These are phyloP conservation scores for Pachycephala philippinensis DNA, from an alignment of 2,113 vertebrate genomes.

Conservation along the genomic window DNA sequence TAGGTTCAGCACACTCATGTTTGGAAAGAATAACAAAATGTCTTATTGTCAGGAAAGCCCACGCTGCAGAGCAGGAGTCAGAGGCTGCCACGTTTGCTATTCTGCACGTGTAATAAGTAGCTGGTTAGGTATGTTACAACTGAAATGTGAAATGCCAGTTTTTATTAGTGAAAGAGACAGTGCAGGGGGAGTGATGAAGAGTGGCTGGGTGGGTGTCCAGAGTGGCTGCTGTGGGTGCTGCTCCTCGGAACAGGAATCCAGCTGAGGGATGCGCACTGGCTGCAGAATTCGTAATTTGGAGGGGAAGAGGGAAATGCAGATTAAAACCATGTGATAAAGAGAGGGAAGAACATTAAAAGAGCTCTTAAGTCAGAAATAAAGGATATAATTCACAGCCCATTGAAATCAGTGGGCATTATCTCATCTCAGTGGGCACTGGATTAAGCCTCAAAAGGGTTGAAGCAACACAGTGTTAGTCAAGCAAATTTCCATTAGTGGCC, in stretches of 20 bases:
- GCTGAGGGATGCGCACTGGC: not conserved
- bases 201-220: not conserved
- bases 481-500: constrained; percentile 19
- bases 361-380: not conserved
- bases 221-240: not conserved
- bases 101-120: constrained; percentile 23
- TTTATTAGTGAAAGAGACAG: constrained; percentile 55
- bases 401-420: constrained; percentile 40
- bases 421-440: constrained; percentile 40
- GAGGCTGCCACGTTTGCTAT: constrained; percentile 8
- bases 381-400: constrained; percentile 8
- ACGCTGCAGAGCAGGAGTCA: constrained; percentile 3
- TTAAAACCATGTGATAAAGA: not conserved
- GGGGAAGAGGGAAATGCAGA: not conserved
- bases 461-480: not conserved
- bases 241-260: constrained; percentile 19
- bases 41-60: constrained; percentile 28
- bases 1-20: constrained; percentile 61
- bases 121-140: constrained; percentile 33
- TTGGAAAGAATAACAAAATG: constrained; percentile 68
- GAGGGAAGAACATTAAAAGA: constrained; percentile 3
- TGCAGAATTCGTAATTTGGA: not conserved
- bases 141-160: constrained; percentile 57
- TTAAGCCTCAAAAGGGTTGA: constrained; percentile 27
- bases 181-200: not conserved